phyloP scores from a whole-genome alignment of 2,113 vertebrate genomes.

The Phrynocephalus versicolor region DNA sequence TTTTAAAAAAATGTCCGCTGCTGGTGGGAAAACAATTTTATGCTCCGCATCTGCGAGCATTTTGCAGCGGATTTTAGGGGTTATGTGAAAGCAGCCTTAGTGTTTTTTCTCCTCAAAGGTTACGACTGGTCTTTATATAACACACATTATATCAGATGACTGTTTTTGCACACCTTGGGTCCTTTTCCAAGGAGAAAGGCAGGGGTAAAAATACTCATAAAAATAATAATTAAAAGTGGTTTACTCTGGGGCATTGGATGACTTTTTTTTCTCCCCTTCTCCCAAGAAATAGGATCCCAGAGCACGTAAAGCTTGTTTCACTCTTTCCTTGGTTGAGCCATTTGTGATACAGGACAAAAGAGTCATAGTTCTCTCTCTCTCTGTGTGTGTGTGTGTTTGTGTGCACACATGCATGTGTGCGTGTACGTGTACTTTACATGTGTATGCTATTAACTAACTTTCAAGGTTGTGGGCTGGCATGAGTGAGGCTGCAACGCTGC shows the following conservation, averaged over 20 bases:
- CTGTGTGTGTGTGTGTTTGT: too few relatives aligned
- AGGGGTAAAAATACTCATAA: background rate
- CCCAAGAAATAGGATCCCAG: background rate
- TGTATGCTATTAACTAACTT: too few relatives aligned
- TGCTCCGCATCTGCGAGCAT: too few relatives aligned
- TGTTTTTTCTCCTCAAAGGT: background rate
- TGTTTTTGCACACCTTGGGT: background rate
- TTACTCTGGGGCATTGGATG: background rate
- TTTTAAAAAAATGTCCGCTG: too few relatives aligned
- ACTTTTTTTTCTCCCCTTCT: background rate
- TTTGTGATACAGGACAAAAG: background rate
- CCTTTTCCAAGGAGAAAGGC: too few relatives aligned
- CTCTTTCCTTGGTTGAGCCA: background rate
- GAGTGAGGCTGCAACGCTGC: background rate
- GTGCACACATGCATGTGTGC: too few relatives aligned
- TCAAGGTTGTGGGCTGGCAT: background rate
- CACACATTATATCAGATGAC: background rate
- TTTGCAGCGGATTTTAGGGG: too few relatives aligned
- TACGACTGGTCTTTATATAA: background rate
- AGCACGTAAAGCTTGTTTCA: background rate
- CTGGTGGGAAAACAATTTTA: too few relatives aligned
- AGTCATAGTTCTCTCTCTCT: too few relatives aligned
- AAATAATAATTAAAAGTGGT: too few relatives aligned
- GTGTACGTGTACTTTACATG: too few relatives aligned
- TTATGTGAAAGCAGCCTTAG: too few relatives aligned